Evolutionary conservation across 2,113 vertebrate species (phyloP), one percentile per base, ranked within the genome.

Genomic region (Alligator mississippiensis): DNA sequence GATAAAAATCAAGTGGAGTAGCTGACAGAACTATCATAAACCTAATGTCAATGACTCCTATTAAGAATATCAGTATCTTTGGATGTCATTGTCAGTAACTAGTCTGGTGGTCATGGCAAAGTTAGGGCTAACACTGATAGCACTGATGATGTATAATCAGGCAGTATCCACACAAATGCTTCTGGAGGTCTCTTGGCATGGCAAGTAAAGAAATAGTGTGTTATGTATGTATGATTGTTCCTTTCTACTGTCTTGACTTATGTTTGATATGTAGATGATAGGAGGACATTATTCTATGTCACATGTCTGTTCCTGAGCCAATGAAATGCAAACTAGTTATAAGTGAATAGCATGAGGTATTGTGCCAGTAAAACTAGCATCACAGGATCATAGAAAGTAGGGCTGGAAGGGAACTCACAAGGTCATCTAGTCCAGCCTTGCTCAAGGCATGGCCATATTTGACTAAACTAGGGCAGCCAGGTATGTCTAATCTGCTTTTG

Each of bases 1-100:
- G 16, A 87, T 90, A 81, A 94, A 94, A 94, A 77, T 14, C 6
- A 92, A 90, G 22, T 1, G 72, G 58, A 38, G 75, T 77, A 89
- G 55, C 81, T 94, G 80, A 68, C 68, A 83, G 63, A 92, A 55
- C 27, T 77, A 14, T 64, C 79, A 16, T 58, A 70, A 87, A 85
- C 92, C 66, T 38, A 34, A 55, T 77, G 28, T 6, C 70, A 84
- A 6, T 63, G 58, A 84, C 30, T 83, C 21, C 77, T 87, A n/a
- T 9, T 63, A 77, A 83, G 6, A 21, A 80, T 55, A 75, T n/a
- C 60, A 89, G 81, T 77, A 78, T 77, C 4, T 1, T 0, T 47
- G 12, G 27, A 19, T 77, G 54, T 74, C 15, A 83, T 89, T 94
- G 89, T 89, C 79, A 85, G 80, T 30, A 79, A 81, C 13, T 58